Evolutionary conservation across 2,113 vertebrate genomes (phyloP), one percentile per base, ranked within the genome.

Genomic region (Tamias sibiricus): DNA sequence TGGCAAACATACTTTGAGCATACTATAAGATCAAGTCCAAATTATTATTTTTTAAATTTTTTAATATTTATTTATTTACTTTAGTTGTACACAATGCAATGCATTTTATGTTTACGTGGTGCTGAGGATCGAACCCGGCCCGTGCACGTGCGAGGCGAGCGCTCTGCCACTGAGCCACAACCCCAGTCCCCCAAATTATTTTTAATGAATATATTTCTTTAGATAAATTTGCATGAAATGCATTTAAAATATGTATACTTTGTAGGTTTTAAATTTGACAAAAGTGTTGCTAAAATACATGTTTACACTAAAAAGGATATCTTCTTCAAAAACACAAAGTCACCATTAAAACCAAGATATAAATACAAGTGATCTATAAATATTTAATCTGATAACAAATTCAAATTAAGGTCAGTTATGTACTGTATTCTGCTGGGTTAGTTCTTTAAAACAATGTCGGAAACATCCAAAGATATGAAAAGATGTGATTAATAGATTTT

Each of bases 391-490:
- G 0, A 32, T 59, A 82, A 37, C 7, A 77, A 85, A 95, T 83
- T n/a, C 2, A 79, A 96, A 87, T 68, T 90, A 94, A 97, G 44
- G 13, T n/a, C 62, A 92, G 76, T n/a, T 76, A 19, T 19, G 20
- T 54, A 83, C 10, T 79, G 85, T 57, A 82, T 76, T 90, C 28
- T 90, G 16, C 44, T 22, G 37, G 66, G 11, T 80, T 93, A 95
- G 52, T 64, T 16, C 87, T 19, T 95, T 62, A 44, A 81, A 87
- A 44, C 14, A 95, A 17, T 77, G 52, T 54, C 52, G 17, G 40
- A 40, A 95, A 85, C 76, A 88, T 80, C 54, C 57, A 96, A 93
- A 79, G 8, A 32, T 69, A 92, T 64, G 57, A 90, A 90, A 74
- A 47, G 11, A 88, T 52, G 5, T 75, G 40, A 95, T 74, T 85